phyloP scores from a whole-genome alignment of 2,797 vertebrate genomes.

The Masticophis lateralis region DNA sequence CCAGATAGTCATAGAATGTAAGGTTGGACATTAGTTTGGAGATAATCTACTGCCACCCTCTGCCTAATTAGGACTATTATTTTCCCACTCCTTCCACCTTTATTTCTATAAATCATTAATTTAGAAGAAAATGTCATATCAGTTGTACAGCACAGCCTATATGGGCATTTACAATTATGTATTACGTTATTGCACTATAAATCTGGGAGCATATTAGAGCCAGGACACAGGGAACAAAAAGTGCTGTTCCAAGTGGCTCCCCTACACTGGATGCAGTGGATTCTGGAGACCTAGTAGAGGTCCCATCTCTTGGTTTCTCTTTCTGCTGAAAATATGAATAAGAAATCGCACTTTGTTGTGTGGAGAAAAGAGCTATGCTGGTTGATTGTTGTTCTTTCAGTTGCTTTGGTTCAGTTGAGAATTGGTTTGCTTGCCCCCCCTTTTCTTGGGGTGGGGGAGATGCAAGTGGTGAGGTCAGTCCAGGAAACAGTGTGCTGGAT shows the following conservation, averaged over 20 bases:
- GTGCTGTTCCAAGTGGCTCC: background rate
- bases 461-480: background rate
- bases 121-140: background rate
- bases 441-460: background rate
- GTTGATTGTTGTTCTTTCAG: background rate
- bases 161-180: background rate
- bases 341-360: background rate
- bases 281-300: background rate
- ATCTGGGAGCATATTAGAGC: background rate
- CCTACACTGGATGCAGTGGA: fast-evolving
- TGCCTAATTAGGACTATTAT: background rate
- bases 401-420: background rate
- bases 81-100: background rate
- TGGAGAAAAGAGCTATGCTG: background rate
- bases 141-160: background rate
- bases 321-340: background rate
- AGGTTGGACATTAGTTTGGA: background rate
- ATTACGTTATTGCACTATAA: background rate
- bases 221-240: no score
- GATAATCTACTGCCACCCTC: background rate
- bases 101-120: background rate
- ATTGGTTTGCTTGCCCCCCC: background rate
- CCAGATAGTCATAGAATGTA: background rate
- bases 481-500: background rate
- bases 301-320: fast-evolving